Conservation (phyloP, 2,797 vertebrate species). For the Microchirus variegatus region DNA sequence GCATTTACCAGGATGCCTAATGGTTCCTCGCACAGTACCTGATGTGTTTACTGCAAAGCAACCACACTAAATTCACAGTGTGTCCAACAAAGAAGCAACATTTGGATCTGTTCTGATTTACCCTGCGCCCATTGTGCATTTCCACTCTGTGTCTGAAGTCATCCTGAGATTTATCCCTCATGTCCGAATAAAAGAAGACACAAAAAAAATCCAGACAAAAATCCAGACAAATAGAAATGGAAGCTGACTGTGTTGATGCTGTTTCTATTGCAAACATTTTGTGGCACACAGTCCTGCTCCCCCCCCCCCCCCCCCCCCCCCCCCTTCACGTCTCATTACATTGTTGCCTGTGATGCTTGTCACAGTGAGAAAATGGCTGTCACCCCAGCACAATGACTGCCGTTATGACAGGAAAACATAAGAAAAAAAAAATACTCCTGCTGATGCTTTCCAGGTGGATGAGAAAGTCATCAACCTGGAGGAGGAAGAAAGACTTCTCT, state of each 20-base stretch:
- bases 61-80: too few species aligned
- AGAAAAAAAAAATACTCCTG: conserved; percentile 22
- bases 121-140: conserved; percentile 14
- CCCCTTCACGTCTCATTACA: conserved; percentile 70
- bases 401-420: conserved; percentile 39
- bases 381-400: conserved; percentile 43
- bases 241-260: conserved; percentile 54
- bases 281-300: conserved; percentile 42
- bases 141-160: conserved; percentile 29
- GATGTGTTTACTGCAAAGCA: conserved; percentile 10
- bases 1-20: background rate
- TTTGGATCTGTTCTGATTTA: conserved; percentile 20
- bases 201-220: conserved; percentile 24
- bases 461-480: conserved; percentile 44
- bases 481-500: conserved; percentile 15
- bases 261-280: conserved; percentile 61
- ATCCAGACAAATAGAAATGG: conserved; percentile 16
- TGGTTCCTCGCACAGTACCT: conserved; percentile 8
- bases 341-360: conserved; percentile 54
- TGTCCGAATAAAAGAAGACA: too few species aligned
- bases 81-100: too few species aligned
- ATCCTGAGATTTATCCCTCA: conserved; percentile 34
- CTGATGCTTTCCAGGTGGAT: conserved; percentile 38
- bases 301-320: too few species aligned
- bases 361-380: conserved; percentile 57